Conservation (phyloP, 2,888 invertebrate species). For the Anaspis maculata region DNA sequence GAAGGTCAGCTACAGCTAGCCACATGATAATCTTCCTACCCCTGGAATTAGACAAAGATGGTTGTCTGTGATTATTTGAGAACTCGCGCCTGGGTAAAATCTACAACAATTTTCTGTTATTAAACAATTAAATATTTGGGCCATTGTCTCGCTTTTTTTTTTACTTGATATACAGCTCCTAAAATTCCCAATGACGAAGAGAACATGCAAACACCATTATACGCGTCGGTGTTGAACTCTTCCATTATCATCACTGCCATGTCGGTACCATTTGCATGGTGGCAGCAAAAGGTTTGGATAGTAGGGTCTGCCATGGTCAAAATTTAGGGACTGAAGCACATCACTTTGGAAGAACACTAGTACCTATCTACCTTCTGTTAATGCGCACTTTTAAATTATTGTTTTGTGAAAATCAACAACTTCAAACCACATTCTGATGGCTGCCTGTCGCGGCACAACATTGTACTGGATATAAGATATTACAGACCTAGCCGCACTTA, state of each 20-base stretch:
- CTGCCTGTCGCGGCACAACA: too few relatives aligned
- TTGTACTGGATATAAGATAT: too few relatives aligned
- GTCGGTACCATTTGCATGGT: slow-evolving; percentile 55
- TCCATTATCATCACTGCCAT: slow-evolving; percentile 58
- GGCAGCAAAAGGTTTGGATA: slow-evolving; percentile 75
- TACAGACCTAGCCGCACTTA: too few relatives aligned
- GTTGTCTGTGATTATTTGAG: slow-evolving; percentile 47
- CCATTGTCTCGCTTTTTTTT: too few relatives aligned
- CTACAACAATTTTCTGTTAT: slow-evolving; percentile 37
- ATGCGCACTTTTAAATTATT: too few relatives aligned
- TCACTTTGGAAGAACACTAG: too few relatives aligned
- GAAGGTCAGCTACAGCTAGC: slow-evolving; percentile 69
- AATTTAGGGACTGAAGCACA: too few relatives aligned
- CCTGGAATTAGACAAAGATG: slow-evolving; percentile 52
- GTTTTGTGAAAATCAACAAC: too few relatives aligned
- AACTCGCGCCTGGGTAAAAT: slow-evolving; percentile 54
- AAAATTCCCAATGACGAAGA: slow-evolving; percentile 66
- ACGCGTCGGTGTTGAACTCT: slow-evolving; percentile 66
- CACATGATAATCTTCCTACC: slow-evolving; percentile 67
- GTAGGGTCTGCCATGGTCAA: too few relatives aligned
- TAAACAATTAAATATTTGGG: slow-evolving; percentile 6
- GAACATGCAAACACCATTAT: slow-evolving; percentile 64
- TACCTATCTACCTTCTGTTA: too few relatives aligned
- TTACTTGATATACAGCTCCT: slow-evolving; percentile 71
- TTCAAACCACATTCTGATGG: too few relatives aligned